Conservation (phyloP, 2,797 vertebrate genomes). For the Gadopsis marmoratus region DNA sequence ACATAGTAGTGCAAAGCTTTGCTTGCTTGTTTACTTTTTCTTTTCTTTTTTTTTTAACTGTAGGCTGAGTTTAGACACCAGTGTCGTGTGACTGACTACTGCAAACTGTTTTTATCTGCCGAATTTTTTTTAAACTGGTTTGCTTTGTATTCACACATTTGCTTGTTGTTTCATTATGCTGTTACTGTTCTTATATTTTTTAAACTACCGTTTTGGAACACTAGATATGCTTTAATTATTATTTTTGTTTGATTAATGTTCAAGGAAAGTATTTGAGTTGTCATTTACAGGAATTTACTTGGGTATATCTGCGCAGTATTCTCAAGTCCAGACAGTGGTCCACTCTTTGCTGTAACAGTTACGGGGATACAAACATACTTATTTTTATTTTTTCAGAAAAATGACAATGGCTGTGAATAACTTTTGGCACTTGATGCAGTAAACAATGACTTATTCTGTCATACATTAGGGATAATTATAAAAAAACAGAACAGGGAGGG, state of each 20-base stretch:
- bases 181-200: constrained; percentile 70
- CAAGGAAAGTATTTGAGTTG: constrained; percentile 44
- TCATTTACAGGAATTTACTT: constrained; percentile 55
- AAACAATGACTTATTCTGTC: constrained; percentile 59
- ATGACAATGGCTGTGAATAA: constrained; percentile 65
- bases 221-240: constrained; percentile 72
- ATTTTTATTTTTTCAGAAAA: constrained; percentile 41
- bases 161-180: constrained; percentile 64
- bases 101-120: constrained; percentile 59
- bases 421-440: constrained; percentile 74
- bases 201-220: constrained; percentile 68
- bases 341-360: constrained; percentile 50
- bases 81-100: constrained; percentile 66
- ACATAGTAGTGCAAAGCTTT: constrained; percentile 80
- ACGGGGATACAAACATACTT: constrained; percentile 43
- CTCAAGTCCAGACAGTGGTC: constrained; percentile 48
- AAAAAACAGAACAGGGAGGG: constrained; percentile 35
- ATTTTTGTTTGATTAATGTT: constrained; percentile 58
- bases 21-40: constrained; percentile 70
- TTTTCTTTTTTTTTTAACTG: constrained; percentile 44
- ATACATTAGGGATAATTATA: constrained; percentile 43
- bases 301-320: constrained; percentile 41
- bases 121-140: constrained; percentile 63
- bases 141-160: constrained; percentile 75
- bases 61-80: constrained; percentile 69